Evolutionary conservation across 2,888 invertebrate species (phyloP).

Genomic region (Thecocarcelia acutangulata): DNA sequence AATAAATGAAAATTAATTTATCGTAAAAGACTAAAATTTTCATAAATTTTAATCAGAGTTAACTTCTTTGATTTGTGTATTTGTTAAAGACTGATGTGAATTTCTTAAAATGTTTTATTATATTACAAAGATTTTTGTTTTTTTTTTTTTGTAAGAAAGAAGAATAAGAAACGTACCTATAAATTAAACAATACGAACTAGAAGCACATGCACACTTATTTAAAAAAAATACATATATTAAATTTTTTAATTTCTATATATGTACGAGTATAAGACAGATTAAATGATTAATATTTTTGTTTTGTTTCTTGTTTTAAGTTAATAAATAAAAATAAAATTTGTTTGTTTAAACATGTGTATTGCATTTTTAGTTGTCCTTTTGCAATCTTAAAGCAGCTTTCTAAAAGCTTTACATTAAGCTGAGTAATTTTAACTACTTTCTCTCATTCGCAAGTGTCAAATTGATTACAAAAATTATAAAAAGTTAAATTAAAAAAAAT

Average conservation of each 20-base stretch:
- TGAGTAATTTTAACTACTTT: constrained; percentile 69
- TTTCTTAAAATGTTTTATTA: constrained; percentile 24
- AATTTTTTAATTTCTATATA: constrained; percentile 19
- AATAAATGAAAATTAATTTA: constrained; percentile 18
- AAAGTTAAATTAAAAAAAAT: constrained; percentile 23
- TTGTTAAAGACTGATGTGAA: not conserved
- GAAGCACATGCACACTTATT: constrained; percentile 69
- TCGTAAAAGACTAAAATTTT: constrained; percentile 19
- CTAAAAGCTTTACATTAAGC: constrained; percentile 72
- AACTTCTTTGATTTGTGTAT: not conserved
- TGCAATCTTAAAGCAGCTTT: constrained; percentile 61
- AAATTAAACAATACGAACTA: constrained; percentile 69
- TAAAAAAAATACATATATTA: constrained; percentile 32
- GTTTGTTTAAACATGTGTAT: constrained; percentile 59
- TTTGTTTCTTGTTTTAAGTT: constrained; percentile 40
- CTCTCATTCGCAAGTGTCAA: constrained; percentile 42
- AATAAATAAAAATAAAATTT: constrained; percentile 49
- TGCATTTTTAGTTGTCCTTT: constrained; percentile 56
- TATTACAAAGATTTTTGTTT: constrained; percentile 54
- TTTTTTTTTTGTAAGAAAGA: constrained; percentile 12
- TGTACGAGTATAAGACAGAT: constrained; percentile 27
- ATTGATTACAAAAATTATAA: constrained; percentile 32
- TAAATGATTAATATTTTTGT: not conserved
- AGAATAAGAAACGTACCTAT: constrained; percentile 65
- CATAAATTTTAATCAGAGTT: not conserved